Conservation (phyloP, 2,113 vertebrate genomes). For the Craseonycteris thonglongyai region DNA sequence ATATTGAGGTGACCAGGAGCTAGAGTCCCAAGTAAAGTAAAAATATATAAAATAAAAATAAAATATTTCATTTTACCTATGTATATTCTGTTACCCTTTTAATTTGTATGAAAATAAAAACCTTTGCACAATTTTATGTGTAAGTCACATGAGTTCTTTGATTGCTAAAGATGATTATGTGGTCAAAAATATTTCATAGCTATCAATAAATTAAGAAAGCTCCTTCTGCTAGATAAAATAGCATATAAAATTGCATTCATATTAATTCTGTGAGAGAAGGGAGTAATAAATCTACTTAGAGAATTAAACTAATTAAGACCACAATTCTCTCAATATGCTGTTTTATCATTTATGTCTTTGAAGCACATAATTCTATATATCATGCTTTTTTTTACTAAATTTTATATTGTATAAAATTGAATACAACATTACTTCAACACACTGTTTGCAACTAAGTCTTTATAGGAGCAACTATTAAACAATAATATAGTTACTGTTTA, state of each 20-base stretch:
- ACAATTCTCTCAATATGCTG: neutral
- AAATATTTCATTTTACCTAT: neutral
- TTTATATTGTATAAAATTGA: neutral
- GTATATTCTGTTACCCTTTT: neutral
- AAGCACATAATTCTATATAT: neutral
- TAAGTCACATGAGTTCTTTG: neutral
- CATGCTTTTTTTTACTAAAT: neutral
- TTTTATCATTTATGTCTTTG: neutral
- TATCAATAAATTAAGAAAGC: neutral
- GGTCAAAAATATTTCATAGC: neutral
- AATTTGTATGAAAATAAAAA: neutral
- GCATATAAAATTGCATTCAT: neutral
- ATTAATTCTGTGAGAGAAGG: neutral
- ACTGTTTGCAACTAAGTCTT: neutral
- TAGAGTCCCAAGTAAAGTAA: neutral
- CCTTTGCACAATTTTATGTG: neutral
- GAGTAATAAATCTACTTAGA: neutral
- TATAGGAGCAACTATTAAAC: neutral
- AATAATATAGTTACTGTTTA: neutral
- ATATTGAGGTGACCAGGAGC: neutral
- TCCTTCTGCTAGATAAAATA: neutral
- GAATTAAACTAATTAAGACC: slow-evolving; percentile 39
- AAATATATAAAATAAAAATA: neutral
- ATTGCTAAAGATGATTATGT: neutral
- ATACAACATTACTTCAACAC: neutral